These are phyloP conservation scores for Volucella inflata DNA, from an alignment of 2,888 invertebrate genomes.

Conservation along the genomic window DNA sequence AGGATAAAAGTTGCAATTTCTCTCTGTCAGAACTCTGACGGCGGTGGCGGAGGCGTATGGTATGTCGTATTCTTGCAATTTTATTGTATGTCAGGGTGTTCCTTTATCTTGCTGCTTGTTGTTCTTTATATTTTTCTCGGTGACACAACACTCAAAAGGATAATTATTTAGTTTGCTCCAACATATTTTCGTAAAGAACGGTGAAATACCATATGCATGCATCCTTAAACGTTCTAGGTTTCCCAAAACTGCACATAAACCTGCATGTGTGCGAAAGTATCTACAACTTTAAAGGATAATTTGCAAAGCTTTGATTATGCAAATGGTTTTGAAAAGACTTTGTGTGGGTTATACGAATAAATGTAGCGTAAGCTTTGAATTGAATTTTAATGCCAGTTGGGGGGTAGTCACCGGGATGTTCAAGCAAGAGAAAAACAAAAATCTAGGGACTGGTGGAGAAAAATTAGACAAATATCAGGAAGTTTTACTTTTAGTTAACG, in stretches of 20 bases:
- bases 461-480: slow-evolving; percentile 62
- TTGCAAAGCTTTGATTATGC: slow-evolving; percentile 69
- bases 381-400: slow-evolving; percentile 55
- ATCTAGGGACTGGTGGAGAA: background rate
- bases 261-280: background rate
- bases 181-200: background rate
- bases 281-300: slow-evolving; percentile 50
- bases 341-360: slow-evolving; percentile 48
- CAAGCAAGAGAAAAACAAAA: too few relatives aligned
- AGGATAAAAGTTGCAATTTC: slow-evolving; percentile 37
- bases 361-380: slow-evolving; percentile 61
- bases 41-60: background rate
- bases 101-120: background rate
- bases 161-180: slow-evolving; percentile 61
- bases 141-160: slow-evolving; percentile 46
- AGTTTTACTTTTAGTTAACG: slow-evolving; percentile 56
- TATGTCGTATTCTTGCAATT: slow-evolving; percentile 33
- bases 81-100: slow-evolving; percentile 35
- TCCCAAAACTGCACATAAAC: background rate
- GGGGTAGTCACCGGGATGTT: background rate
- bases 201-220: too few relatives aligned
- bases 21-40: background rate
- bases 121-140: slow-evolving; percentile 1
- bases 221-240: too few relatives aligned
- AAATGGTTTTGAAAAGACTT: slow-evolving; percentile 74